Evolutionary conservation across 2,888 invertebrate species (phyloP).

Genomic region (Agonopterix arenella): DNA sequence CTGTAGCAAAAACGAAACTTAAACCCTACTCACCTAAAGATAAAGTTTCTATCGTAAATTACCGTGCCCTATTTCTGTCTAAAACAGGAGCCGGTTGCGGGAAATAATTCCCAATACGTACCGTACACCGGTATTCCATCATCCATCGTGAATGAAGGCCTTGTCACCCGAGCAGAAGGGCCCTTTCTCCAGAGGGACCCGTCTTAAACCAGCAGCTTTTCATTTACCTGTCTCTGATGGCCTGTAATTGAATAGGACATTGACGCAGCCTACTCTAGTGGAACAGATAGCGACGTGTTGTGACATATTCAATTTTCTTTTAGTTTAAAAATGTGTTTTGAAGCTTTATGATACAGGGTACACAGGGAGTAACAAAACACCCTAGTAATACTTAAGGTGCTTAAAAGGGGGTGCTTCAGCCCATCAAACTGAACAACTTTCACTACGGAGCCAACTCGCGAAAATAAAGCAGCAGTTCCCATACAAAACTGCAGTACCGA

Average conservation of each 20-base stretch:
- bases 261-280: constrained; percentile 52
- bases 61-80: constrained; percentile 42
- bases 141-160: constrained; percentile 48
- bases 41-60: constrained; percentile 12
- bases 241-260: constrained; percentile 64
- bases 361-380: no score
- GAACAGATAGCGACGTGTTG: constrained; percentile 57
- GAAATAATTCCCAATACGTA: constrained; percentile 48
- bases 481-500: no score
- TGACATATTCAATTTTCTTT: constrained; percentile 27
- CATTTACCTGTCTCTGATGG: constrained; percentile 56
- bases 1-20: no score
- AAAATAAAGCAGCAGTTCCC: no score
- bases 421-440: no score
- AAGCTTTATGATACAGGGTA: no score
- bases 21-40: background rate
- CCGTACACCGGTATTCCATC: constrained; percentile 60
- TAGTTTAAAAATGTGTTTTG: no score
- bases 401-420: no score
- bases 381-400: no score
- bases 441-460: no score
- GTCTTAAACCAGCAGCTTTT: constrained; percentile 59
- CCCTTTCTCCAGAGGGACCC: constrained; percentile 47
- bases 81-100: constrained; percentile 33
- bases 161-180: constrained; percentile 49